A percentile compares a stretch with the other conserved stretches of the same genome.
Conservation (phyloP, 2,113 vertebrate species). For the Eulemur macaco region DNA sequence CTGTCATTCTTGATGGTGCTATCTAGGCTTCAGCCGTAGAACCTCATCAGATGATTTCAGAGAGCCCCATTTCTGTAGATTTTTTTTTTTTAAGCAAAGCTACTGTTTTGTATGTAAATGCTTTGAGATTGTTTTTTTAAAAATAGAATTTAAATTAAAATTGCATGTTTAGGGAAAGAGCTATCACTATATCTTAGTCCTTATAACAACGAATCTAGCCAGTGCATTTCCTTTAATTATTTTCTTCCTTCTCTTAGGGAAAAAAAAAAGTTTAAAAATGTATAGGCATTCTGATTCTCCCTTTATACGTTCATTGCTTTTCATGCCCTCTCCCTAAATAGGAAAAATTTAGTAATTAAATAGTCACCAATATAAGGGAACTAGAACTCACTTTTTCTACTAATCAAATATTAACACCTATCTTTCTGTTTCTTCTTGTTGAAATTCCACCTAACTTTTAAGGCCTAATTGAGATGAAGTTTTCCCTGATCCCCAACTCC, state of each 20-base stretch:
- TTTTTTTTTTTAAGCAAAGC: neutral
- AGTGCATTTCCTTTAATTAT: conserved; percentile 6
- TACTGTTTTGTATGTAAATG: neutral
- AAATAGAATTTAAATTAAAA: conserved; percentile 19
- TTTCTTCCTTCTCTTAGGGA: conserved; percentile 19
- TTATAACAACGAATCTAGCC: neutral
- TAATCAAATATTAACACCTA: conserved; percentile 16
- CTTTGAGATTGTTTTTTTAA: neutral
- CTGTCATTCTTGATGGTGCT: neutral
- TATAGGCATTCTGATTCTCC: neutral
- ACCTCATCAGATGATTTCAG: neutral
- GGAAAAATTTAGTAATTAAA: neutral
- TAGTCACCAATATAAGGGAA: neutral
- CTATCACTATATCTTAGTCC: neutral
- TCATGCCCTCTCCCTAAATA: neutral
- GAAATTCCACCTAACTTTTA: conserved; percentile 9
- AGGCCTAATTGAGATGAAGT: neutral
- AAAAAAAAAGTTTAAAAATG: neutral
- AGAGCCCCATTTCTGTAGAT: neutral
- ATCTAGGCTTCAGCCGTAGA: neutral
- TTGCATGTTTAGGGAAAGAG: conserved; percentile 6
- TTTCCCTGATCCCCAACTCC: neutral
- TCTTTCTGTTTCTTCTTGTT: conserved; percentile 7
- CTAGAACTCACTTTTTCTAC: conserved; percentile 20
- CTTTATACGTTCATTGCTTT: conserved; percentile 19